These are phyloP conservation scores for Aphelenchoides besseyi DNA, from an alignment of 1,140 invertebrate species.

Conservation along the genomic window DNA sequence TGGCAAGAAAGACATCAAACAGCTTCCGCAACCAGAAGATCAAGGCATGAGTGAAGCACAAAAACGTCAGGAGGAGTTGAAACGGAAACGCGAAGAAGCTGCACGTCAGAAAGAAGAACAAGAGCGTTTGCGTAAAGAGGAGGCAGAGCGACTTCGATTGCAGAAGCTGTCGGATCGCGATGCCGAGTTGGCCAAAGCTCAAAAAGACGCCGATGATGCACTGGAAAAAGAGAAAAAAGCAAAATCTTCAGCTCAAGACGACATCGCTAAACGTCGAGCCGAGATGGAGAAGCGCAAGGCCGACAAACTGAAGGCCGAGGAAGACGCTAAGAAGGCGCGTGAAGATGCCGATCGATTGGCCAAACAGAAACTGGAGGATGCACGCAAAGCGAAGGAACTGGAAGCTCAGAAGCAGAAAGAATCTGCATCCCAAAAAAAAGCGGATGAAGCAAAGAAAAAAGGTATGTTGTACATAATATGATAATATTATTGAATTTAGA, in stretches of 20 bases:
- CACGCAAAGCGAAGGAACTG: not conserved
- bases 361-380: slow-evolving; percentile 19
- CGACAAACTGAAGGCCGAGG: slow-evolving; percentile 16
- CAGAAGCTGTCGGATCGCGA: not conserved
- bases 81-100: not conserved
- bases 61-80: not conserved
- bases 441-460: too few relatives aligned
- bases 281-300: slow-evolving; percentile 2
- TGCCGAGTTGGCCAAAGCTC: not conserved
- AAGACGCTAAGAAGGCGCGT: slow-evolving; percentile 21
- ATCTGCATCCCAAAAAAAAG: too few relatives aligned
- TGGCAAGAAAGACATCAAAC: not conserved
- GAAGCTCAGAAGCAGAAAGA: too few relatives aligned
- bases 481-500: not conserved
- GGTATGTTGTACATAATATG: too few relatives aligned
- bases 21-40: not conserved
- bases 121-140: not conserved
- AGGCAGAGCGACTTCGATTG: not conserved
- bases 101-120: not conserved
- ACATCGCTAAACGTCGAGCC: not conserved
- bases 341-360: slow-evolving; percentile 11
- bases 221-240: not conserved
- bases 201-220: not conserved
- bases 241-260: not conserved
- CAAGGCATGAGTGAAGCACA: not conserved